Conservation (phyloP, 2,113 vertebrate genomes). For the Triplophysa rosa region DNA sequence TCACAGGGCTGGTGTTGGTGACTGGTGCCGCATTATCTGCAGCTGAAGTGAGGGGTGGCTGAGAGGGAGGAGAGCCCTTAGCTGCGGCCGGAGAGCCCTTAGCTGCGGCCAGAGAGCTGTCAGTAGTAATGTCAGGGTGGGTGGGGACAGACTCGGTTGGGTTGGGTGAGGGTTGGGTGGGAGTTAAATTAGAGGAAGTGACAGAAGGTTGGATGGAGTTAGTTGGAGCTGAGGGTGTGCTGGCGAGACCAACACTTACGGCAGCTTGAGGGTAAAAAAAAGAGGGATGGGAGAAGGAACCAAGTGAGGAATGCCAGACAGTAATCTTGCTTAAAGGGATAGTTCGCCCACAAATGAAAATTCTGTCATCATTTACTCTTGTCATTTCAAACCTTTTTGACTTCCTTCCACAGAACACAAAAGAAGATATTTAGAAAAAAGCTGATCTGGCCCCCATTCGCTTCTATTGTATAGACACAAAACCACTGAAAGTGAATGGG, state of each 20-base stretch:
- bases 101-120: constrained; percentile 77
- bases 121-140: constrained; percentile 66
- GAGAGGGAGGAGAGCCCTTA: constrained; percentile 79
- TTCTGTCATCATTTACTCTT: too few species aligned
- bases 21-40: constrained; percentile 82
- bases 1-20: constrained; percentile 74
- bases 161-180: constrained; percentile 61
- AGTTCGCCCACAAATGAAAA: too few species aligned
- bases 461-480: background rate
- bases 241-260: constrained; percentile 76
- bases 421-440: too few species aligned
- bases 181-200: constrained; percentile 51
- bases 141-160: constrained; percentile 49
- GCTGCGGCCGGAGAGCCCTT: constrained; percentile 78
- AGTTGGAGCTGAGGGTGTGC: constrained; percentile 62
- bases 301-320: background rate
- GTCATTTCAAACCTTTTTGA: too few species aligned
- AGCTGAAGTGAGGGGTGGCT: constrained; percentile 74
- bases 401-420: too few species aligned
- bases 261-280: constrained; percentile 73
- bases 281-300: constrained; percentile 6
- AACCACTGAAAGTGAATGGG: background rate
- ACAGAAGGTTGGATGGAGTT: constrained; percentile 68
- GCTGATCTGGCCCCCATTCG: too few species aligned
- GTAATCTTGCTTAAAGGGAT: too few species aligned